A percentile compares a stretch with the other conserved stretches of the same genome.
phyloP scores from a whole-genome alignment of 2,113 vertebrate species.

The Fulica atra region DNA sequence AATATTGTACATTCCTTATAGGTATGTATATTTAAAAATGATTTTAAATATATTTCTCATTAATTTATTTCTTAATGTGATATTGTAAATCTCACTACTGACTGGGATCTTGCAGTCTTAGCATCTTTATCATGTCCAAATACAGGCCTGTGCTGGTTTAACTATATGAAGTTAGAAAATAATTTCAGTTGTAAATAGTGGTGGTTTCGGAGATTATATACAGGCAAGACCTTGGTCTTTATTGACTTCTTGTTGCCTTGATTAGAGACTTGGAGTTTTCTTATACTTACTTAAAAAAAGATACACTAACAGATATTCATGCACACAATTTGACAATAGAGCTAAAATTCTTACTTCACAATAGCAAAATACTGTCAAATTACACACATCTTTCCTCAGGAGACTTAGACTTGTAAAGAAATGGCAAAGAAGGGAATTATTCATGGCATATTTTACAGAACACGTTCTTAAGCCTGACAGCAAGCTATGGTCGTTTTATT shows the following conservation, averaged over 20 bases:
- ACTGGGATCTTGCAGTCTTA: background rate
- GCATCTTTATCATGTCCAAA: background rate
- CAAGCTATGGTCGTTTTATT: constrained; percentile 15
- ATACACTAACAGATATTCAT: background rate
- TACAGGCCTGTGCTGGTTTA: background rate
- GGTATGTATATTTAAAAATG: background rate
- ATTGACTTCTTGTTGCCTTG: background rate
- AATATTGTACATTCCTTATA: background rate
- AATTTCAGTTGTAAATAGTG: background rate
- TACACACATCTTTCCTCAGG: background rate
- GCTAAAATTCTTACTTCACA: background rate
- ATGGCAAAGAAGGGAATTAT: constrained; percentile 5
- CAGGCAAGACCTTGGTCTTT: background rate
- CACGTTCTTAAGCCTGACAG: constrained; percentile 25
- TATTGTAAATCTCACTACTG: background rate
- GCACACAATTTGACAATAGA: background rate
- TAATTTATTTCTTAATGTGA: background rate
- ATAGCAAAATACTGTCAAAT: constrained; percentile 23
- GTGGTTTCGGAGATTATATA: background rate
- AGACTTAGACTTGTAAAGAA: constrained; percentile 9
- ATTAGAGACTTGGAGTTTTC: background rate
- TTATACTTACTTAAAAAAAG: background rate
- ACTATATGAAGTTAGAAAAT: background rate
- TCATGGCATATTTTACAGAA: constrained; percentile 18
- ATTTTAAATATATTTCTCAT: background rate